Conservation (phyloP, 2,797 vertebrate species). For the Lindbergichthys nudifrons region DNA sequence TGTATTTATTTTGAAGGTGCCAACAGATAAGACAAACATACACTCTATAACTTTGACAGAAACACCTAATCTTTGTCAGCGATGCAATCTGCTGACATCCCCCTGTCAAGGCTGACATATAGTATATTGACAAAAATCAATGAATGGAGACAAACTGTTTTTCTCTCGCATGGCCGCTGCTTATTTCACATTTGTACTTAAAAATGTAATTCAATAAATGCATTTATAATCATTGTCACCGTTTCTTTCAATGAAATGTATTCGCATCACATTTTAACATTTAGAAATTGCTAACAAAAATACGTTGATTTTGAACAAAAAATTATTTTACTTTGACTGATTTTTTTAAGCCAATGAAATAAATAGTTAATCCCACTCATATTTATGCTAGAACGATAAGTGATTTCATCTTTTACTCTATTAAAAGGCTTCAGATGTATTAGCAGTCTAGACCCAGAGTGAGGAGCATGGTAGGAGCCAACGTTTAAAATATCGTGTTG, state of each 20-base stretch:
- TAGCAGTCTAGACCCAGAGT: too few species aligned
- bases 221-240: neutral
- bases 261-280: neutral
- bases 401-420: neutral
- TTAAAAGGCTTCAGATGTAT: too few species aligned
- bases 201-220: neutral
- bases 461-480: too few species aligned
- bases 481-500: too few species aligned
- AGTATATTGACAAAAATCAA: conserved; percentile 28
- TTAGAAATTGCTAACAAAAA: neutral
- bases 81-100: conserved; percentile 17
- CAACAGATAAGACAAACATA: conserved; percentile 15
- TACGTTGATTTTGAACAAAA: neutral
- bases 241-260: neutral
- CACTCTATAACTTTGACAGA: conserved; percentile 28
- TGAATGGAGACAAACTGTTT: conserved; percentile 1
- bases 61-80: conserved; percentile 28
- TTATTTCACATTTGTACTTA: neutral
- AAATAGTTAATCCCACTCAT: neutral
- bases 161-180: neutral
- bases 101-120: conserved; percentile 26
- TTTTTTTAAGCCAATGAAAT: neutral
- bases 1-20: conserved; percentile 4
- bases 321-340: neutral
- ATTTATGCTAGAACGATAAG: neutral